These are phyloP conservation scores for Crossaster papposus DNA, from an alignment of 53 echinoderm and acorn worm species.

Conservation along the genomic window DNA sequence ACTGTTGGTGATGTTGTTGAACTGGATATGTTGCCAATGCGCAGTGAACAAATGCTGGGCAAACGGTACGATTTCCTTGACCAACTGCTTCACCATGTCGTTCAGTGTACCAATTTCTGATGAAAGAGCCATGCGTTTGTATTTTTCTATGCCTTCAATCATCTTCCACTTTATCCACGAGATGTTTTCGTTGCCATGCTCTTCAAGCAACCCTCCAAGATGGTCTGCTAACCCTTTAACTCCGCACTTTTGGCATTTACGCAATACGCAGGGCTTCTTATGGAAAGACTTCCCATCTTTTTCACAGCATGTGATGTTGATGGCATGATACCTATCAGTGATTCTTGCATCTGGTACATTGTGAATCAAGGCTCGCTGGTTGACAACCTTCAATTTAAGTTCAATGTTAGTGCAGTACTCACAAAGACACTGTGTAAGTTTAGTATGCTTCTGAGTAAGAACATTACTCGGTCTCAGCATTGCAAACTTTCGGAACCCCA, in stretches of 20 bases:
- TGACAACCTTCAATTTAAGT: conserved; percentile 14
- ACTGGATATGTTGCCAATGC: conserved; percentile 43
- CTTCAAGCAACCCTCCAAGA: neutral
- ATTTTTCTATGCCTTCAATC: neutral
- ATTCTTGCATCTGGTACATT: neutral
- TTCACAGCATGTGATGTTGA: conserved; percentile 22
- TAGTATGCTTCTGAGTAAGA: conserved; percentile 32
- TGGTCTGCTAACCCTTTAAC: neutral
- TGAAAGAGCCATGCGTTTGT: conserved; percentile 22
- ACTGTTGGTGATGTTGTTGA: neutral
- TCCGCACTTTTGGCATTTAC: neutral
- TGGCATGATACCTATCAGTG: conserved; percentile 4
- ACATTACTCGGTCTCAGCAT: conserved; percentile 27
- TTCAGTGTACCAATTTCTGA: conserved; percentile 3
- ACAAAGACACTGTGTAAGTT: conserved; percentile 34
- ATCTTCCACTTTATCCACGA: conserved; percentile 17
- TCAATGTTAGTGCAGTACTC: conserved; percentile 61
- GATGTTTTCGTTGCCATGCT: neutral
- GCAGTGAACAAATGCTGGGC: conserved; percentile 35
- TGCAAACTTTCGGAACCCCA: conserved; percentile 9
- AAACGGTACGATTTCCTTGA: conserved; percentile 25
- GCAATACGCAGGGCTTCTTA: conserved; percentile 28
- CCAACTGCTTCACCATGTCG: conserved; percentile 12
- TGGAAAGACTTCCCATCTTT: conserved; percentile 3
- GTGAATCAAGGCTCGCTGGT: neutral